Base-by-base conservation (phyloP, 2,888 invertebrate genomes). In the Odontomyia ornata region DNA sequence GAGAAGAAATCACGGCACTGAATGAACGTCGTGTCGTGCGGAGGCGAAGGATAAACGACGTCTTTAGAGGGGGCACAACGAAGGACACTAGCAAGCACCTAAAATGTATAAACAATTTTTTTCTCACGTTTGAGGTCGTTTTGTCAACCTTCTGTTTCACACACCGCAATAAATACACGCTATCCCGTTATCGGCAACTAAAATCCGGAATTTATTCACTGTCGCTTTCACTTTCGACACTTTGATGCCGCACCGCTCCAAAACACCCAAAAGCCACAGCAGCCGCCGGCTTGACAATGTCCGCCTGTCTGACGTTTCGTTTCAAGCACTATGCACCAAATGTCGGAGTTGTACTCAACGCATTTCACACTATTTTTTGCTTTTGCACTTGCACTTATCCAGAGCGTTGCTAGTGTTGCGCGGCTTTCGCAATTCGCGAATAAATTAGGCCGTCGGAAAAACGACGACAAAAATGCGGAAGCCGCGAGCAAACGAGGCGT, bases 71-170 rank as follows among this genome's bases (percentile, higher is more conserved):
- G 52, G 13, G 52, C 18, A 15, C 52, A 15, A 18, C 15, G 52
- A 52, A 52, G 15, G n/a, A 52, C 7, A 13, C 7, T 9, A 52
- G 15, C 2, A 52, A 52, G 7, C 18, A 52, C 52, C 52, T 15
- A 18, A 18, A 52, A 9, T 52, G n/a, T 52, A 52, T 52, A 69
- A 47, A 69, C 69, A 69, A 69, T 43, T 47, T 69, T 69, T 47
- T 36, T n/a, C 36, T 69, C 25, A 13, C n/a, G 47, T 25, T 69
- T 46, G 69, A 69, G 69, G 69, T 47, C 69, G 27, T n/a, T 23
- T 47, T 69, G 47, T 46, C 69, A 69, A 47, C 47, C 47, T 21
- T 43, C 69, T 25, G 7, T 5, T 9, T 36, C 23, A 47, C 69
- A 3, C 18, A 5, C 46, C 25, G 21, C 46, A 30, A 21, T 21